Evolutionary conservation across 37 sponge, comb jelly and placozoan species (phyloP).

Genomic region (Aphrocallistes beatrix): DNA sequence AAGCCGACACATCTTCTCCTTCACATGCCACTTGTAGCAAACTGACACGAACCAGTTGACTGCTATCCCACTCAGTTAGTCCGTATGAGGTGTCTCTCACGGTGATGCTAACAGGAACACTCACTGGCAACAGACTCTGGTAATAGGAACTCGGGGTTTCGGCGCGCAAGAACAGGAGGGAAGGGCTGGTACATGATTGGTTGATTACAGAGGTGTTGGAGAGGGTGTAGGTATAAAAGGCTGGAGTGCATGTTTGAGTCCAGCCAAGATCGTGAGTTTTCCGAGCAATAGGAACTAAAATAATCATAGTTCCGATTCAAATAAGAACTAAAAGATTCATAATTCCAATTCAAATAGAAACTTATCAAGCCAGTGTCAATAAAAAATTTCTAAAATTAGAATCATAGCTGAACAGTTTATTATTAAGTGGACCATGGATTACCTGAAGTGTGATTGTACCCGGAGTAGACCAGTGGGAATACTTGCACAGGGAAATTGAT

Average conservation of each 20-base stretch:
- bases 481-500: neutral
- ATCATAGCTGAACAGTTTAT: neutral
- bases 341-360: too few relatives aligned
- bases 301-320: neutral
- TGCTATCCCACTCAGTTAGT: neutral
- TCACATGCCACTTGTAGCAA: neutral
- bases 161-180: neutral
- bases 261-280: neutral
- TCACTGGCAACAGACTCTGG: neutral
- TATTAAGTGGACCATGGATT: neutral
- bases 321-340: neutral
- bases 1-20: neutral
- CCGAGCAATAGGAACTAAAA: neutral
- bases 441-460: neutral
- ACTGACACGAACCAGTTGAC: neutral
- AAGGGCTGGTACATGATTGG: conserved; percentile 20
- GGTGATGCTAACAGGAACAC: neutral
- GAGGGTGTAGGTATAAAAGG: neutral
- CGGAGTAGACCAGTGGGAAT: neutral
- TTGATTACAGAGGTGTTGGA: neutral
- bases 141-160: neutral
- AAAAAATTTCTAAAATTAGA: neutral
- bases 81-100: neutral
- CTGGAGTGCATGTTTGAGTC: neutral
- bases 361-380: neutral